Conservation (phyloP, 92 coral and sea anemone species). For the Porites rus region DNA sequence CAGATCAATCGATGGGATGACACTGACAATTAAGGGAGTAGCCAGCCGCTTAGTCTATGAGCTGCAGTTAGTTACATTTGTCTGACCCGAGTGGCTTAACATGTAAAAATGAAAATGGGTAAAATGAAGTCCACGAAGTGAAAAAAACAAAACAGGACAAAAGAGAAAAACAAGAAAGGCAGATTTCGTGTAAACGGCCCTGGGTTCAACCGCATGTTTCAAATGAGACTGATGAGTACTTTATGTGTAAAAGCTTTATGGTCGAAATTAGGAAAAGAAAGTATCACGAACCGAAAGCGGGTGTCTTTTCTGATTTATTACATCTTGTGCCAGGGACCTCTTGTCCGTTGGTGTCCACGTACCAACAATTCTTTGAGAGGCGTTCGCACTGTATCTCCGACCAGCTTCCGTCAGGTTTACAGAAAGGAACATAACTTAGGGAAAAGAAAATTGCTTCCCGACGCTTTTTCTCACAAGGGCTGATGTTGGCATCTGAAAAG, state of each 20-base stretch:
- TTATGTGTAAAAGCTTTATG: neutral
- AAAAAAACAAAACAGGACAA: too few species aligned
- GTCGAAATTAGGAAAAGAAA: neutral
- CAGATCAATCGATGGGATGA: too few species aligned
- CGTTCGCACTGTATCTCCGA: slow-evolving; percentile 82
- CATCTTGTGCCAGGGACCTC: slow-evolving; percentile 74
- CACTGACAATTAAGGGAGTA: too few species aligned
- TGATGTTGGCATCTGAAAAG: slow-evolving; percentile 50
- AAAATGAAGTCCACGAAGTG: too few species aligned
- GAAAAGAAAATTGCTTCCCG: slow-evolving; percentile 38
- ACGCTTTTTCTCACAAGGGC: slow-evolving; percentile 75
- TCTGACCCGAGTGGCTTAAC: too few species aligned
- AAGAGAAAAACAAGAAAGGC: too few species aligned
- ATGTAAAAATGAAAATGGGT: too few species aligned
- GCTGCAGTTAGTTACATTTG: too few species aligned
- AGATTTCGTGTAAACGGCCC: too few species aligned
- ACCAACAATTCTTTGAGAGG: slow-evolving; percentile 82
- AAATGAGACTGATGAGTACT: too few species aligned
- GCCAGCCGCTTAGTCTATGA: too few species aligned
- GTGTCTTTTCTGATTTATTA: slow-evolving; percentile 52
- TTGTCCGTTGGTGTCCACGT: slow-evolving; percentile 71
- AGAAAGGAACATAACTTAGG: slow-evolving; percentile 65
- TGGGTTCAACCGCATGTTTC: too few species aligned
- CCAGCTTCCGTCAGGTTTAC: slow-evolving; percentile 93
- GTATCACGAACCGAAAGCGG: slow-evolving; percentile 26